Conservation (phyloP, 2,888 invertebrate species). For the Agriopis marginaria region DNA sequence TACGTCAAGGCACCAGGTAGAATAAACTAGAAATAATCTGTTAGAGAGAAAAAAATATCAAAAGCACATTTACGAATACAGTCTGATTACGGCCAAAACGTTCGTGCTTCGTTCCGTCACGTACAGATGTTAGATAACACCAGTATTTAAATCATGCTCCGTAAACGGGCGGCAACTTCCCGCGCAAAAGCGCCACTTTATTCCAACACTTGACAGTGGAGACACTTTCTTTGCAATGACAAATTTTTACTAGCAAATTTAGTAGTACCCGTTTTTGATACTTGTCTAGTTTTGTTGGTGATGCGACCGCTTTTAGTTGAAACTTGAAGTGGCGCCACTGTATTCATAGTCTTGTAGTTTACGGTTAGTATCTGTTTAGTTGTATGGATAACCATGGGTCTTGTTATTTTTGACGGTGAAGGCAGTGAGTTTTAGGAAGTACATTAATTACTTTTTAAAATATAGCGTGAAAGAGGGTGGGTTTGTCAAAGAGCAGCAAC, state of each 20-base stretch:
- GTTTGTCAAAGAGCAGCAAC: background rate
- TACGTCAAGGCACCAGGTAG: background rate
- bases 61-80: conserved; percentile 38
- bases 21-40: background rate
- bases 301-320: conserved; percentile 16
- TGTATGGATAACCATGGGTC: conserved; percentile 47
- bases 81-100: conserved; percentile 46
- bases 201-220: conserved; percentile 28
- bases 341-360: conserved; percentile 19
- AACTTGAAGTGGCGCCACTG: conserved; percentile 32
- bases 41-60: conserved; percentile 17
- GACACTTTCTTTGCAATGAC: conserved; percentile 15
- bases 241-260: conserved; percentile 2
- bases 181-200: conserved; percentile 40
- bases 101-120: conserved; percentile 71
- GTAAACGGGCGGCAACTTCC: conserved; percentile 51
- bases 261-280: conserved; percentile 8
- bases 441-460: conserved; percentile 45
- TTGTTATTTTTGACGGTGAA: conserved; percentile 55
- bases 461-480: conserved; percentile 39
- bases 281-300: conserved; percentile 10
- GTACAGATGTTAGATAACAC: conserved; percentile 78
- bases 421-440: conserved; percentile 57
- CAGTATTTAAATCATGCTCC: conserved; percentile 77
- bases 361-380: conserved; percentile 18